These are phyloP conservation scores for Octopus bimaculoides DNA, from an alignment of 1,140 invertebrate genomes.

Conservation along the genomic window DNA sequence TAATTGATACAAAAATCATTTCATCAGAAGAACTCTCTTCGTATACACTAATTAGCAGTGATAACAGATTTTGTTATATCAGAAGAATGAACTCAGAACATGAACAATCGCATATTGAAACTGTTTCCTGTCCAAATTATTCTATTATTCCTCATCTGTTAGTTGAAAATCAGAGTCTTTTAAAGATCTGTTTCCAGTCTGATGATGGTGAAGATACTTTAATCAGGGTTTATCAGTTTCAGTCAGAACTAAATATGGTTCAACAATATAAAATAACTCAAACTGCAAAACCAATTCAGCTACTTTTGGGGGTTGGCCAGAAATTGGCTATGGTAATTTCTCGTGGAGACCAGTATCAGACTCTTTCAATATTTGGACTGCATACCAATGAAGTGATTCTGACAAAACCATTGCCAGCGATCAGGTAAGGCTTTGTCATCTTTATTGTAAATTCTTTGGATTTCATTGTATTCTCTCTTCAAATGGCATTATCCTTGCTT, in stretches of 20 bases:
- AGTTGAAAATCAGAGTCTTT: background rate
- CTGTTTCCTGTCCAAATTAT: background rate
- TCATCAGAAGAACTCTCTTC: background rate
- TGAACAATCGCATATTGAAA: background rate
- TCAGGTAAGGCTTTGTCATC: background rate
- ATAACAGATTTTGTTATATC: constrained; percentile 12
- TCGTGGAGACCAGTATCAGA: background rate
- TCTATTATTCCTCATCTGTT: constrained; percentile 2
- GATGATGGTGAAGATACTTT: background rate
- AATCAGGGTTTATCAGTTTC: background rate
- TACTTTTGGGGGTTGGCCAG: constrained; percentile 14
- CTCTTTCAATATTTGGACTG: constrained; percentile 15
- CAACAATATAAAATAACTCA: background rate
- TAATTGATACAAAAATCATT: constrained; percentile 16
- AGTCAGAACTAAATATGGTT: background rate
- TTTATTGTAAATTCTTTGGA: no score
- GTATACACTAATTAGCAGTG: constrained; percentile 2
- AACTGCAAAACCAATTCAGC: background rate
- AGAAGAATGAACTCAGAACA: constrained; percentile 3
- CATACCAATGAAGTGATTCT: background rate
- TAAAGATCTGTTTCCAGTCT: background rate
- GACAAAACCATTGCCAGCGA: background rate
- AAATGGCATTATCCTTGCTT: no score
- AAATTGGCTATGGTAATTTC: constrained; percentile 16
- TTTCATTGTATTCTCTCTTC: no score